These are phyloP conservation scores for Cosmia trapezina DNA, from an alignment of 2,888 invertebrate genomes.

Conservation along the genomic window DNA sequence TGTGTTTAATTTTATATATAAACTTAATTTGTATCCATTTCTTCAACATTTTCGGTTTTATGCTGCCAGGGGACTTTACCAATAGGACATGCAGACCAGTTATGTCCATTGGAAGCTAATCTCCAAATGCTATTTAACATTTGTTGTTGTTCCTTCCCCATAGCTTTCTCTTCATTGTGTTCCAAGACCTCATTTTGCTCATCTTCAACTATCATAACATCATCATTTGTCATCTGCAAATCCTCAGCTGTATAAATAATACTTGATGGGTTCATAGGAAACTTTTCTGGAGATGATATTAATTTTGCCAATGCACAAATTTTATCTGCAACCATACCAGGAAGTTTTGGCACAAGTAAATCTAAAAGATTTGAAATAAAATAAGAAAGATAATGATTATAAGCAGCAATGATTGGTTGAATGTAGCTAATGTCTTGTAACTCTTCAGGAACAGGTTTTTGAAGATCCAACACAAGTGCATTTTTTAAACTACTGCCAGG, in stretches of 20 bases:
- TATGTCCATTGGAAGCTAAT: slow-evolving; percentile 72
- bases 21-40: slow-evolving; percentile 51
- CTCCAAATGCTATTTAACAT: slow-evolving; percentile 77
- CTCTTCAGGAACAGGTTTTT: slow-evolving; percentile 78
- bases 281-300: slow-evolving; percentile 78
- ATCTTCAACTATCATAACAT: slow-evolving; percentile 57
- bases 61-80: slow-evolving; percentile 88
- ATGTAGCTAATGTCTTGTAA: slow-evolving; percentile 79
- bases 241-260: slow-evolving; percentile 87
- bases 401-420: slow-evolving; percentile 81
- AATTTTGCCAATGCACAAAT: slow-evolving; percentile 79
- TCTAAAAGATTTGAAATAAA: slow-evolving; percentile 80
- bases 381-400: slow-evolving; percentile 81
- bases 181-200: slow-evolving; percentile 41
- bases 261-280: slow-evolving; percentile 65
- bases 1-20: slow-evolving; percentile 63
- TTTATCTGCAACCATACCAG: slow-evolving; percentile 70
- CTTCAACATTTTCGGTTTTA: slow-evolving; percentile 12
- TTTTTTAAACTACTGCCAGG: slow-evolving; percentile 79
- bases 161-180: slow-evolving; percentile 32
- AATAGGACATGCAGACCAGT: slow-evolving; percentile 88
- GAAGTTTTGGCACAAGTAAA: slow-evolving; percentile 79
- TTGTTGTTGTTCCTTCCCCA: slow-evolving; percentile 31
- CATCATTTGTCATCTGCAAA: slow-evolving; percentile 68
- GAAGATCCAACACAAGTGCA: slow-evolving; percentile 79